A percentile compares a stretch with the other conserved stretches of the same genome.
These are phyloP conservation scores for Tiphia femorata DNA, from an alignment of 2,888 invertebrate species.

Conservation along the genomic window DNA sequence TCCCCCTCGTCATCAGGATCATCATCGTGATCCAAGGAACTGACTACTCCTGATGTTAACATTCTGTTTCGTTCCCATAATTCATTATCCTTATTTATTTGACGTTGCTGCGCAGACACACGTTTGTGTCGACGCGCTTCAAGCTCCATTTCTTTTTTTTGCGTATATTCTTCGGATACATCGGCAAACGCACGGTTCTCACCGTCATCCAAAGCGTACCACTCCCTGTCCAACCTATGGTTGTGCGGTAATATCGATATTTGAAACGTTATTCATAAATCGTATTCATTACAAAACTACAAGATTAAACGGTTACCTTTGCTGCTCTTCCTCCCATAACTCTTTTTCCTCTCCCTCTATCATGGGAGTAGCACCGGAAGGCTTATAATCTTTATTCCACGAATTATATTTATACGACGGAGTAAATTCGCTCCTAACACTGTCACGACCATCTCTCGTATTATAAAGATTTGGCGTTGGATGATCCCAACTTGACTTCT, in stretches of 20 bases:
- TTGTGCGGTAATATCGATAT: neutral
- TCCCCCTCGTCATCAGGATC: slow-evolving; percentile 97
- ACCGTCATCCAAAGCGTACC: slow-evolving; percentile 97
- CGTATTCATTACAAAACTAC: neutral
- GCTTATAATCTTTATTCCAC: slow-evolving; percentile 80
- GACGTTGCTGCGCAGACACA: slow-evolving; percentile 94
- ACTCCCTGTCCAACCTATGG: slow-evolving; percentile 94
- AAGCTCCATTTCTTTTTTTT: slow-evolving; percentile 92
- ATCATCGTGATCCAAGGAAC: slow-evolving; percentile 87
- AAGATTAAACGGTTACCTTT: slow-evolving; percentile 58
- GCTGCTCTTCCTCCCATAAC: slow-evolving; percentile 92
- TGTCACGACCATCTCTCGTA: slow-evolving; percentile 58
- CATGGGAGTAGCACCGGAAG: slow-evolving; percentile 77
- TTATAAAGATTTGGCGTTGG: slow-evolving; percentile 83
- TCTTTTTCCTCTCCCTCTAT: slow-evolving; percentile 76
- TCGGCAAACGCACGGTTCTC: slow-evolving; percentile 94
- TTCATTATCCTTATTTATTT: slow-evolving; percentile 98
- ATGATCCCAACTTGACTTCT: slow-evolving; percentile 91
- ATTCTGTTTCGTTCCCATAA: slow-evolving; percentile 99
- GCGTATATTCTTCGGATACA: slow-evolving; percentile 91
- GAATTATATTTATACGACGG: slow-evolving; percentile 88
- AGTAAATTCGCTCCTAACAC: slow-evolving; percentile 76
- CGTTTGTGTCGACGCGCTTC: slow-evolving; percentile 91
- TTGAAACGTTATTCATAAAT: neutral
- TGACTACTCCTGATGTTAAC: slow-evolving; percentile 95